A percentile compares a stretch with the other conserved stretches of the same genome.
Conservation (phyloP, 2,797 vertebrate species). For the Sciurus carolinensis region DNA sequence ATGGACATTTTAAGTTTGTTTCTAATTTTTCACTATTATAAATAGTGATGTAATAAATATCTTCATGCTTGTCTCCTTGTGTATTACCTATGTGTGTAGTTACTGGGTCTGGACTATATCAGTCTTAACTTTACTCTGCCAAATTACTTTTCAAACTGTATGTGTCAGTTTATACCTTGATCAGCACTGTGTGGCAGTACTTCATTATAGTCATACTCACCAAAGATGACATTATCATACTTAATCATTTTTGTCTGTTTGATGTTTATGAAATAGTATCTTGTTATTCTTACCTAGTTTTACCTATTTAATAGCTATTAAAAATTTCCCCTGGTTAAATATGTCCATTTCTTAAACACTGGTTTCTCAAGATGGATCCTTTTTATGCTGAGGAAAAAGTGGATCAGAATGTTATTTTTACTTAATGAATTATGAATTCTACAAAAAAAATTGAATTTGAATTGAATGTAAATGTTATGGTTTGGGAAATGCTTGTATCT, state of each 20-base stretch:
- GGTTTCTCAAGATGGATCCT: constrained; percentile 18
- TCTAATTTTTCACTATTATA: constrained; percentile 35
- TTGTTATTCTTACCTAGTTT: constrained; percentile 31
- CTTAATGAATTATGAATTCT: background rate
- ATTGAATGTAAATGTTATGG: constrained; percentile 23
- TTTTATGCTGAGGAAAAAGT: constrained; percentile 58
- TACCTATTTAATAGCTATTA: constrained; percentile 5
- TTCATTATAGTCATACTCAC: background rate
- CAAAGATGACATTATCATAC: background rate
- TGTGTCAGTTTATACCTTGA: background rate
- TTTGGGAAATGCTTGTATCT: background rate
- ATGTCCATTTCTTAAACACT: background rate
- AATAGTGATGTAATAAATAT: constrained; percentile 20
- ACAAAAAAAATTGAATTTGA: background rate
- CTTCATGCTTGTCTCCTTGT: background rate
- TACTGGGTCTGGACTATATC: background rate
- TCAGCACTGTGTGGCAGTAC: background rate
- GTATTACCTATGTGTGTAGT: background rate
- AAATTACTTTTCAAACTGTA: background rate
- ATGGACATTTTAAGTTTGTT: constrained; percentile 42
- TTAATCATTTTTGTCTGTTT: constrained; percentile 1
- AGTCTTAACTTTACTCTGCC: background rate
- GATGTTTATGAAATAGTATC: constrained; percentile 39
- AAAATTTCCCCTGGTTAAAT: constrained; percentile 48
- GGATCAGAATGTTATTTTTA: constrained; percentile 62